Evolutionary conservation across 1,140 invertebrate species (phyloP), one percentile per base, ranked within the genome.

Genomic region (Gryon sp.): DNA sequence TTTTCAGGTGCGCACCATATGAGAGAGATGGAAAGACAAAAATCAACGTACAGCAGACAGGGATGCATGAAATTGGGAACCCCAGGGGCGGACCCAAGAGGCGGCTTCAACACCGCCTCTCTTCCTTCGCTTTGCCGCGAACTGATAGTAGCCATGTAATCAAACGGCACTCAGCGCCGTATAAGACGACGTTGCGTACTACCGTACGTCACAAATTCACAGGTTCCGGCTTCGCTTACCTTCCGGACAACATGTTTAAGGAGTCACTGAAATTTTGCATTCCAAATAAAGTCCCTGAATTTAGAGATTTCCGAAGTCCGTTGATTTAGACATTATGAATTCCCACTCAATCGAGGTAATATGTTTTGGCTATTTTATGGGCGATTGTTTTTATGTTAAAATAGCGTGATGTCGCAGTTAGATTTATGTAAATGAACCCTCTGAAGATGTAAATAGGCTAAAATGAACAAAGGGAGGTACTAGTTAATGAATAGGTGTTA

Each of bases 111-210:
- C 73, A 69, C 68, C 78, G 74, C 78, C 78, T 76, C 73, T 66
- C 53, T 45, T 52, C 59, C 55, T 65, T 59, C 68, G 77, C 38
- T 63, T 63, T 28, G 68, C 57, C 18, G 59, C 72, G 65, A n/a
- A 73, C 77, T 79, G 77, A 79, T 79, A 79, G 77, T 76, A 76
- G 73, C 77, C 66, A 73, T 76, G 77, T 79, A 79, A 76, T 79
- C 77, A 76, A 76, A 76, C 59, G 43, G 66, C 66, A 73, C 63
- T 79, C 68, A 30, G 48, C 43, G 68, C 63, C 52, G 60, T 68
- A 55, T 45, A 62, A 26, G 63, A 69, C 62, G 14, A 38, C 40
- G 53, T 73, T 62, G 30, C 38, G 48, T 52, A 78, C 50, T 73
- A 52, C 60, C 52, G 66, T 46, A 48, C 52, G 48, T 57, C 75